Base-by-base conservation (phyloP, 2,888 invertebrate species). In the Coremacera marginata region DNA sequence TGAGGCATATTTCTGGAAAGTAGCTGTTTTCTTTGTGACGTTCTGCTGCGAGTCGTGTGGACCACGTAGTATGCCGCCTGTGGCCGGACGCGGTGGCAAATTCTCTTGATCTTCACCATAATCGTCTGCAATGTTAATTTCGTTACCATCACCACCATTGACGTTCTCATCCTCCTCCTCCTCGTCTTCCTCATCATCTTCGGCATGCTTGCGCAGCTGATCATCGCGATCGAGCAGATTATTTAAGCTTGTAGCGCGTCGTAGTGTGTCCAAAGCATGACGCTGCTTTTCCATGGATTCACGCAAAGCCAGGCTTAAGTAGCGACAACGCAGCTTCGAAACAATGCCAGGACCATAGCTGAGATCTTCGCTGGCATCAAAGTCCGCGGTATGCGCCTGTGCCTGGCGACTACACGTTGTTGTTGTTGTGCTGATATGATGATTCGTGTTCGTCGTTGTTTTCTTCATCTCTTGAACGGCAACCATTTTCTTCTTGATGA, bases 291-390 rank as follows among this genome's bases (percentile, higher is more conserved):
- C 90, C 83, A 92, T 92, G 60, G 93, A 92, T 84, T 95, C 95
- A n/a, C 96, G 92, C 80, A 96, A 90, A 11, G 96, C 95, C 81
- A 96, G 91, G 88, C 95, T 95, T 80, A 97, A 92, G 88, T 96
- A 97, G 86, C 95, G 94, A 87, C 95, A 95, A 88, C 95, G 94
- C 82, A 97, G 92, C 84, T 94, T 94, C 86, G 95, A 95, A 55
- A 97, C 97, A 86, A 97, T 96, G 77, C 97, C 96, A 72, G 97
- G 97, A 0, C 97, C 97, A 90, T 97, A 96, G 86, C 94, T 94
- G 77, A 96, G 90, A 88, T 96, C 96, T 89, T 96, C 96, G 82
- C 92, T 92, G 73, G 92, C 91, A 86, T 93, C 92, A 84, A 88
- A 85, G 74, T 85, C 83, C 55, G 74, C 44, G 57, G 19, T 22